Percentiles rank a stretch among this genome's conserved stretches.
Conservation (phyloP, 2,113 vertebrate species). For the Corvus moneduloides region DNA sequence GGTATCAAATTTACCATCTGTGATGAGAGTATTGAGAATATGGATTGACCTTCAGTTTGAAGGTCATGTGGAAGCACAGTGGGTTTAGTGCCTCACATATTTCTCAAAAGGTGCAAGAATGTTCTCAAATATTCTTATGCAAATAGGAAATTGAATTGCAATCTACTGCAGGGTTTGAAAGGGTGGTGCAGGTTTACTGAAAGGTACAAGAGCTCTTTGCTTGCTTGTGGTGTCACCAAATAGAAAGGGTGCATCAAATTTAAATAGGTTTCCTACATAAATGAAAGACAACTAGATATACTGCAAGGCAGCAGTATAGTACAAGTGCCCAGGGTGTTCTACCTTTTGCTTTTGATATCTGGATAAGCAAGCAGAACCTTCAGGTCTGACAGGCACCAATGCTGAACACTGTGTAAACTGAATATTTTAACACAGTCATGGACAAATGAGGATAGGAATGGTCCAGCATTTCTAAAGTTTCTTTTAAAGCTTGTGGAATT, state of each 20-base stretch:
- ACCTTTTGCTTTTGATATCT: not conserved
- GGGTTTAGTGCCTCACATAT: not conserved
- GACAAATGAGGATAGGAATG: not conserved
- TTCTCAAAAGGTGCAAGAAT: not conserved
- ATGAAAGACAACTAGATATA: not conserved
- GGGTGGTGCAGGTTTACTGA: not conserved
- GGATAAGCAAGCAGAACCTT: not conserved
- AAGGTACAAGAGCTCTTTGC: not conserved
- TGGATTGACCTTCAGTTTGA: not conserved
- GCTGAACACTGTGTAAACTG: not conserved
- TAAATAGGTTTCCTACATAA: not conserved
- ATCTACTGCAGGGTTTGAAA: not conserved
- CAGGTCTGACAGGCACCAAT: not conserved
- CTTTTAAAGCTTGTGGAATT: not conserved
- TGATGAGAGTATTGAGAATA: not conserved
- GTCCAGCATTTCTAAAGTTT: not conserved
- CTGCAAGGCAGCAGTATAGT: not conserved
- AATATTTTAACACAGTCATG: not conserved
- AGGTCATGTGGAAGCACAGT: not conserved
- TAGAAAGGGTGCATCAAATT: not conserved
- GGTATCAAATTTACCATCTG: not conserved
- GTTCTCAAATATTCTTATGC: not conserved
- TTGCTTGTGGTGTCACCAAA: not conserved
- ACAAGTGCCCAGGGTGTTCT: not conserved
- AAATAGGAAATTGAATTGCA: not conserved